Base-by-base conservation (phyloP, 2,888 invertebrate species). In the Perdita meconis region DNA sequence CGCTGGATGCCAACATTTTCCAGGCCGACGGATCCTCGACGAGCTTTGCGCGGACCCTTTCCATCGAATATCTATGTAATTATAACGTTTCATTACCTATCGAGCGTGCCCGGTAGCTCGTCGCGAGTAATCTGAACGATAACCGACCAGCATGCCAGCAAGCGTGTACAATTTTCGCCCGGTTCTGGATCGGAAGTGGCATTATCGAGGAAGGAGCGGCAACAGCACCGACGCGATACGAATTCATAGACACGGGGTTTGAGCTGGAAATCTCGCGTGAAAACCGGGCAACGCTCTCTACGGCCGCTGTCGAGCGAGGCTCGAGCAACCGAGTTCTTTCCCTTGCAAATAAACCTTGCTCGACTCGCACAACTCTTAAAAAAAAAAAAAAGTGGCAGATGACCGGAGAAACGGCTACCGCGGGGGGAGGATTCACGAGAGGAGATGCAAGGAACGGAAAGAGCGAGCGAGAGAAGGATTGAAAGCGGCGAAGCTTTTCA, bases 401-500 rank as follows among this genome's bases (percentile, higher is more conserved):
- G 24, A 12, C 3, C n/a, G 44, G 8, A 19, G 1, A 13, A 38
- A 2, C n/a, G n/a, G n/a, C n/a, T n/a, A 47, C 30, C 19, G 44
- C 2, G 38, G 53, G 34, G 2, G 42, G 12, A 10, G 8, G 22
- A 47, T 5, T 8, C 38, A 73, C n/a, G 53, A 56, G 56, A 19
- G 22, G 59, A 10, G 44, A 26, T 19, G 38, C 22, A n/a, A 22
- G 13, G 30, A 34, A 50, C 16, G 10, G 24, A 12, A 44, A 30
- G 6, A 5, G 38, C 4, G 26, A n/a, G n/a, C n/a, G 30, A 42
- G n/a, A 34, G 24, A 13, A 44, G 22, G 64, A 69, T 65, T 69
- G 47, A 63, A 74, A 59, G 59, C 38, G 36, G 10, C 59, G 63
- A 56, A 60, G 22, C 66, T 76, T 72, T 81, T 72, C 81, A 64